Conservation (phyloP, 2,888 invertebrate species). For the Acleris emargana region DNA sequence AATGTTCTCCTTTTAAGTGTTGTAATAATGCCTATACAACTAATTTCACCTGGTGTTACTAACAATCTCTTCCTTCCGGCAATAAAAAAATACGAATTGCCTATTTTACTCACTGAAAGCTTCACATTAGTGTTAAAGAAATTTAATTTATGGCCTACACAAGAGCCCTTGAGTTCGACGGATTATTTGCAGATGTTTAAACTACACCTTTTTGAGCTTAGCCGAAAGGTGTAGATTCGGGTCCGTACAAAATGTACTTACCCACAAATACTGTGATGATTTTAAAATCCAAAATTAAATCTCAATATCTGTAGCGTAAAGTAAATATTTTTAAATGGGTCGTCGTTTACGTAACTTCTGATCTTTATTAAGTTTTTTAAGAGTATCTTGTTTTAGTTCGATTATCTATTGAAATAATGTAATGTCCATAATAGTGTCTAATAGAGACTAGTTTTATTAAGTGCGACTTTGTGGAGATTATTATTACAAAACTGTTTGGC, state of each 20-base stretch:
- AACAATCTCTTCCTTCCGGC: constrained; percentile 30
- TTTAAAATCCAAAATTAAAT: no score
- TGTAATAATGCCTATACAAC: not conserved
- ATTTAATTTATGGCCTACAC: constrained; percentile 52
- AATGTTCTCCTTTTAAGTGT: no score
- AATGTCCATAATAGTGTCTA: no score
- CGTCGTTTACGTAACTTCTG: no score
- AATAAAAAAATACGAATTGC: not conserved
- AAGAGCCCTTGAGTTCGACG: constrained; percentile 51
- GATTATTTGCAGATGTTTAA: constrained; percentile 69
- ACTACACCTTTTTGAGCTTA: constrained; percentile 58
- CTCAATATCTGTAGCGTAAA: no score
- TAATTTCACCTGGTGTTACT: constrained; percentile 1
- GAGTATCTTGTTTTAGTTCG: no score
- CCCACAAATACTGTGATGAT: not conserved
- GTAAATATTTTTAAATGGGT: no score
- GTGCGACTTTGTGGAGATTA: no score
- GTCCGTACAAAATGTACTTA: constrained; percentile 13
- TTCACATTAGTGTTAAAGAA: constrained; percentile 19
- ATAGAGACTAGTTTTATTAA: no score
- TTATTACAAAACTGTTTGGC: no score
- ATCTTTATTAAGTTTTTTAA: no score
- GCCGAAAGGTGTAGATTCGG: constrained; percentile 46
- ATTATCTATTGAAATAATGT: no score
- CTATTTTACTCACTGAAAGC: constrained; percentile 9